Base-by-base conservation (phyloP, 2,113 vertebrate genomes). In the Carassius carassius region DNA sequence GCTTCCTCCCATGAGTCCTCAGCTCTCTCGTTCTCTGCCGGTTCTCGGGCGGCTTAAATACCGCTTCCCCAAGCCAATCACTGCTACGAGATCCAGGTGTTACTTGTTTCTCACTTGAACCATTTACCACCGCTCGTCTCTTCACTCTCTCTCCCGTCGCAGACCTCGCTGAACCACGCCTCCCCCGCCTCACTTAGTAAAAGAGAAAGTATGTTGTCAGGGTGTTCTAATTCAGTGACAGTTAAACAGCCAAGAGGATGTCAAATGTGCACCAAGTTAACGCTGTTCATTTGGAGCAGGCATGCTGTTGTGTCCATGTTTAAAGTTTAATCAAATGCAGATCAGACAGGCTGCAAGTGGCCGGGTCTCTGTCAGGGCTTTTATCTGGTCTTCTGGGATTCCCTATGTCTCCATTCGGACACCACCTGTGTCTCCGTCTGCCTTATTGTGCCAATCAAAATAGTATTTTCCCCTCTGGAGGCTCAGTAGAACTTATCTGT, bases 301-400 rank as follows among this genome's bases (percentile, higher is more conserved):
- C 54, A 7, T 1, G 70, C 49, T 83, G 85, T 86, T 87, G 81
- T 79, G 56, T 87, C 73, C 11, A 87, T 91, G 87, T 91, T 95
- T 91, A 94, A 91, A 92, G 85, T 93, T 94, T 93, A 92, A 92
- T 94, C 92, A 90, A 84, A 80, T 90, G 83, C 63, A 90, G 92
- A 90, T 90, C 91, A 86, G 86, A 88, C 74, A 90, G 85, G 44
- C 85, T 73, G 21, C 73, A 82, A 86, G 89, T 90, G 75, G 84
- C 89, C 78, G 89, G 90, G 89, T 87, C 76, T 92, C 91, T 92
- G 89, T 93, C 92, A 93, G 58, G 90, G 88, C 78, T 92, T 93
- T 94, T 94, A 92, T 75, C 89, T 84, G n/a, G 67, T 94, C 92
- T 88, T 88, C 75, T 77, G 92, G 94, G 93, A 93, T 89, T 87